phyloP scores from a whole-genome alignment of 2,797 vertebrate genomes.

The Lophotriccus pileatus region DNA sequence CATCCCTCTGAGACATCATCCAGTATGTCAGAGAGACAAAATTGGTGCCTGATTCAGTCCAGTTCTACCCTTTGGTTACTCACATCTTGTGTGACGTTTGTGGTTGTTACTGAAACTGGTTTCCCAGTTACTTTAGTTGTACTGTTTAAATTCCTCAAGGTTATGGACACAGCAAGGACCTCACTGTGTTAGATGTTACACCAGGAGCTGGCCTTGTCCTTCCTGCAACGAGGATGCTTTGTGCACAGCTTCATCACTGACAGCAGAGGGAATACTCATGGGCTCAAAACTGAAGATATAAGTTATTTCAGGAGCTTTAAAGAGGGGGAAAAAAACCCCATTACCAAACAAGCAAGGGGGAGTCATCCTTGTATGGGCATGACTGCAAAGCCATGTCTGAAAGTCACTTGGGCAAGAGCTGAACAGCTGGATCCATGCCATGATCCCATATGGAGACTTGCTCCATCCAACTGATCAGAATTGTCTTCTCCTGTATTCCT shows the following conservation, averaged over 20 bases:
- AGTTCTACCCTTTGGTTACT: not conserved
- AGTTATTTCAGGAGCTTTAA: not conserved
- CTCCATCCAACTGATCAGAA: not conserved
- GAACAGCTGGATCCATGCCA: not conserved
- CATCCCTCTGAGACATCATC: not conserved
- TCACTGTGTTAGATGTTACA: not conserved
- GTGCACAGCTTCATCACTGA: not conserved
- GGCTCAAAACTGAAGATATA: not conserved
- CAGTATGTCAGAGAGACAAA: not conserved
- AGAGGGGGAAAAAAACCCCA: not conserved
- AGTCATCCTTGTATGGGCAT: not conserved
- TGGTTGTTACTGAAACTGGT: not conserved
- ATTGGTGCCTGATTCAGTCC: accelerated
- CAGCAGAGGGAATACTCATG: not conserved
- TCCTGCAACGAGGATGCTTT: not conserved
- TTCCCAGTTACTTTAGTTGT: not conserved
- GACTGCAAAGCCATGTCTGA: not conserved
- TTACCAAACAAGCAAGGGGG: not conserved
- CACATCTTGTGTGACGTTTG: not conserved
- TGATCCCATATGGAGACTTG: not conserved
- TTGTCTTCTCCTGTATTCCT: not conserved
- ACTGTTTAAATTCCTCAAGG: not conserved
- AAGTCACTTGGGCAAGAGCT: not conserved
- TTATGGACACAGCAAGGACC: not conserved
- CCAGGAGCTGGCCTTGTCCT: not conserved